A percentile compares a stretch with the other conserved stretches of the same genome.
Conservation (phyloP, 2,888 invertebrate species). For the Dolomedes plantarius region DNA sequence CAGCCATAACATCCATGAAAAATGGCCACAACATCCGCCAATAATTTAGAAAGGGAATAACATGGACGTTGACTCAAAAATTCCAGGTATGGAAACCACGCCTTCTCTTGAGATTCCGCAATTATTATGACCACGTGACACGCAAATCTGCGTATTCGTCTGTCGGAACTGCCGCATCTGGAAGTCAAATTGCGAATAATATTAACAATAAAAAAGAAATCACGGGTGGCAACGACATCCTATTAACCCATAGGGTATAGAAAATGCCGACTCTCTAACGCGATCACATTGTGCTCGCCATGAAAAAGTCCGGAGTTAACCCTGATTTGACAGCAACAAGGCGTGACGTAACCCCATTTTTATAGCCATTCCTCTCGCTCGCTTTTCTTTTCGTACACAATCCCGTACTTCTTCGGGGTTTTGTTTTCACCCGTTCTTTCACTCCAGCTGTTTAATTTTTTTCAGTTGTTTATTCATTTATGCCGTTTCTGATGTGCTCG, state of each 20-base stretch:
- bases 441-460: background rate
- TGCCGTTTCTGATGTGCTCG: constrained; percentile 2
- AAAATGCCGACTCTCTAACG: background rate
- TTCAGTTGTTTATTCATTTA: background rate
- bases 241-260: constrained; percentile 19
- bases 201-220: background rate
- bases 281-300: background rate
- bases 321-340: constrained; percentile 64
- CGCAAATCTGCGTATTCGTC: background rate
- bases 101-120: background rate
- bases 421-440: constrained; percentile 12
- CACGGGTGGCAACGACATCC: too few relatives aligned
- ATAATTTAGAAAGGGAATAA: too few relatives aligned
- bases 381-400: background rate
- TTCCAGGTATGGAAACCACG: background rate
- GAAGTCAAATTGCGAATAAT: background rate
- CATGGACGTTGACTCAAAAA: background rate
- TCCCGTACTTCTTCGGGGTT: background rate
- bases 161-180: background rate
- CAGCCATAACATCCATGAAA: too few relatives aligned
- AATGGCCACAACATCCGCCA: too few relatives aligned
- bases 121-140: background rate
- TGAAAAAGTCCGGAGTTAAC: constrained; percentile 37
- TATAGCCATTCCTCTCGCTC: constrained; percentile 4
- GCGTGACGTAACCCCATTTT: constrained; percentile 69